Conservation (phyloP, 1,140 invertebrate genomes). For the Orchestia grillus region DNA sequence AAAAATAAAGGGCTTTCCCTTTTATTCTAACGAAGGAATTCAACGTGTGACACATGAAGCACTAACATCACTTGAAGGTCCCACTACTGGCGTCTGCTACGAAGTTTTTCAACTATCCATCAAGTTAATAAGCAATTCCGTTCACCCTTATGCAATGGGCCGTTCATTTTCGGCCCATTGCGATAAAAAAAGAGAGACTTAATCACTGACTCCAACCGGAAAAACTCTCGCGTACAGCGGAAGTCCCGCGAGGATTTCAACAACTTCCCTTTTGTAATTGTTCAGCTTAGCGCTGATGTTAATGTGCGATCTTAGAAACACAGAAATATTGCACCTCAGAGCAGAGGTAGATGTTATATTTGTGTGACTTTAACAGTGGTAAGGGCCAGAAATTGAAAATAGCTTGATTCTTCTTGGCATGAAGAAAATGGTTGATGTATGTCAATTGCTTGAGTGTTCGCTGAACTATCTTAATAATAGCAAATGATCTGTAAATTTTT, state of each 20-base stretch:
- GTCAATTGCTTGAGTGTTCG: too few relatives aligned
- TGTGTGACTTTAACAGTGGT: too few relatives aligned
- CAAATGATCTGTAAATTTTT: too few relatives aligned
- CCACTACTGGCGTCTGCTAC: too few relatives aligned
- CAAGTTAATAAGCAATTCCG: background rate
- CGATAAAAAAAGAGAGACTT: background rate
- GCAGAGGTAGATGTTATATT: background rate
- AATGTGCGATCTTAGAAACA: background rate
- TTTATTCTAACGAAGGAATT: too few relatives aligned
- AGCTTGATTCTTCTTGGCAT: too few relatives aligned
- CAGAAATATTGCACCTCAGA: background rate
- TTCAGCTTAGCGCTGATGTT: background rate
- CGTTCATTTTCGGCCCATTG: background rate
- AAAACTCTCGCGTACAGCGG: background rate
- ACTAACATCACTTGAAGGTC: too few relatives aligned
- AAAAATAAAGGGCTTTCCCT: too few relatives aligned
- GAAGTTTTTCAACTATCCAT: background rate
- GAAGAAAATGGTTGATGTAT: too few relatives aligned
- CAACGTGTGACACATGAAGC: too few relatives aligned
- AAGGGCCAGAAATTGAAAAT: too few relatives aligned
- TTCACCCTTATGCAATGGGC: background rate
- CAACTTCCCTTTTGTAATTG: background rate
- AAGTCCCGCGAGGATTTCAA: background rate
- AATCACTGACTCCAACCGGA: background rate
- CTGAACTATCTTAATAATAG: too few relatives aligned